Conservation (phyloP, 1,140 invertebrate genomes). For the Hirudo medicinalis region DNA sequence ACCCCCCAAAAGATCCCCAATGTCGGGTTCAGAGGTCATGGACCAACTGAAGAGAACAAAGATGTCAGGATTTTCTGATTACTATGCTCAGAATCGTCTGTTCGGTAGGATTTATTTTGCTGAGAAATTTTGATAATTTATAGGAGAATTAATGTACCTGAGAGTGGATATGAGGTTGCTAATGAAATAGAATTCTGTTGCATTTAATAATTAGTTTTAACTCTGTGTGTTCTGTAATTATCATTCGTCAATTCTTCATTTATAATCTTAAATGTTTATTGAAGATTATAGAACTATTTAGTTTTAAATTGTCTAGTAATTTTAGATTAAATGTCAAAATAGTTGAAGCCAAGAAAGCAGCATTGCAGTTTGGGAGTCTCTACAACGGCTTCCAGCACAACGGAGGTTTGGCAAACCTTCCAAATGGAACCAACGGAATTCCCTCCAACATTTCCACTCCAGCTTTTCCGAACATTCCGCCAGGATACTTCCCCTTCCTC, state of each 20-base stretch:
- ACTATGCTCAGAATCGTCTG: not conserved
- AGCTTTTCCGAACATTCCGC: no score
- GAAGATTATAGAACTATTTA: not conserved
- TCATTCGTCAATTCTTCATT: no score
- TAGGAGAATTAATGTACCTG: not conserved
- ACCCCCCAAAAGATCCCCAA: slow-evolving; percentile 20
- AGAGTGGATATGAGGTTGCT: no score
- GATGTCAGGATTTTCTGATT: slow-evolving; percentile 1
- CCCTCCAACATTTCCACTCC: no score
- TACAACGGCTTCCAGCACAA: not conserved
- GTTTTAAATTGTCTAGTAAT: not conserved
- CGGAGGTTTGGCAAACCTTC: no score
- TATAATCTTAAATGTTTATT: no score
- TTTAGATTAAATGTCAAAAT: not conserved
- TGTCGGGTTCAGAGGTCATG: slow-evolving; percentile 7
- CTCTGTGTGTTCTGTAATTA: no score
- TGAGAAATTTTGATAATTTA: not conserved
- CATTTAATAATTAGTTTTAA: no score
- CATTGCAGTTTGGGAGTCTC: not conserved
- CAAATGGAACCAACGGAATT: no score
- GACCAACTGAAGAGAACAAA: slow-evolving; percentile 21
- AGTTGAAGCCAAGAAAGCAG: slow-evolving; percentile 11
- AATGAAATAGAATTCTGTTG: no score
- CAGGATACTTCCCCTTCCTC: not conserved
- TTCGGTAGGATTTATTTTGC: not conserved